Conservation (phyloP, 2,113 vertebrate species). For the Tragulus kanchil region DNA sequence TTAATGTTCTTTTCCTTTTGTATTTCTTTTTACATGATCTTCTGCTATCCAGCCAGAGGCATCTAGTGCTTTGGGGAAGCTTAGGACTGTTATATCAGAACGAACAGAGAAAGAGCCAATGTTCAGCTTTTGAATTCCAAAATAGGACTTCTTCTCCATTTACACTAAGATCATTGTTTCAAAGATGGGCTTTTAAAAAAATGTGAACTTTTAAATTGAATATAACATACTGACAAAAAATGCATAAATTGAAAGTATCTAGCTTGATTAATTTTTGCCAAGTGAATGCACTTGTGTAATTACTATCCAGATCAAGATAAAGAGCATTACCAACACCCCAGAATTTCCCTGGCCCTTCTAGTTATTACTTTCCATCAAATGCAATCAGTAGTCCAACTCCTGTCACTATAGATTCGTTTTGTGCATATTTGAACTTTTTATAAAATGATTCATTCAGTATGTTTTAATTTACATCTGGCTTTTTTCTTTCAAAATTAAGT, state of each 20-base stretch:
- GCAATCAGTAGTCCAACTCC: not conserved
- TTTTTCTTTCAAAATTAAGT: constrained; percentile 44
- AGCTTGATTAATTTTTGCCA: not conserved
- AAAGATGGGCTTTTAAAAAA: not conserved
- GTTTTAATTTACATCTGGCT: not conserved
- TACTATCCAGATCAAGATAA: not conserved
- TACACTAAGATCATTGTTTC: constrained; percentile 69
- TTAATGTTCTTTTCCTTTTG: constrained; percentile 65
- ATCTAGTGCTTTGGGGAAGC: constrained; percentile 65
- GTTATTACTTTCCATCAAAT: not conserved
- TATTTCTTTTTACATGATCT: constrained; percentile 58
- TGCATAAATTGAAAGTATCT: not conserved
- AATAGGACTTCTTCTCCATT: constrained; percentile 64
- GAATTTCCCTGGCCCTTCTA: not conserved
- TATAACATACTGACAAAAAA: not conserved
- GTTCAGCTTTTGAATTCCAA: constrained; percentile 69
- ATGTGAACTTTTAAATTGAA: constrained; percentile 55
- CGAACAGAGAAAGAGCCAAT: constrained; percentile 48
- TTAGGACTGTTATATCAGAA: constrained; percentile 38
- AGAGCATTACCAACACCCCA: not conserved
- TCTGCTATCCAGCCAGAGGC: constrained; percentile 76
- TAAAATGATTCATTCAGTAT: not conserved
- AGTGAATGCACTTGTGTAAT: not conserved
- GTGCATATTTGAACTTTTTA: not conserved
- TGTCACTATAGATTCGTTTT: not conserved